Conservation (phyloP, 2,797 vertebrate genomes). For the Galaxias olidus region DNA sequence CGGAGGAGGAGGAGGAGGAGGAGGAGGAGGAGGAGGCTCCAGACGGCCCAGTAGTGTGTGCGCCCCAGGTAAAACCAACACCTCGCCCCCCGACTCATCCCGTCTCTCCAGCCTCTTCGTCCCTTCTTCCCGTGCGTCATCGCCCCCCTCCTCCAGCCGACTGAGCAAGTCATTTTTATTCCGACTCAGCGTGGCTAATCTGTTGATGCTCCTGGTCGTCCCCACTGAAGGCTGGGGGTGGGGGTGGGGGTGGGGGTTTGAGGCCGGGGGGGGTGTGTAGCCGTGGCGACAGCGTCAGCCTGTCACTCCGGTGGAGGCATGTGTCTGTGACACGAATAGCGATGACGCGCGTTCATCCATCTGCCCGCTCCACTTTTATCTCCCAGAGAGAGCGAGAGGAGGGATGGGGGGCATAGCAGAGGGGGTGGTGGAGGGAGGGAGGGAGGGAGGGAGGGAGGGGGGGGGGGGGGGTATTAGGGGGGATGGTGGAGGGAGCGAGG, state of each 20-base stretch:
- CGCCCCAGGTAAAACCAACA: constrained; percentile 62
- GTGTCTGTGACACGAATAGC: constrained; percentile 63
- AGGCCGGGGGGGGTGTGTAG: constrained; percentile 40
- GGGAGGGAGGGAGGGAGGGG: constrained; percentile 20
- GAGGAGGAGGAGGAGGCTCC: constrained; percentile 44
- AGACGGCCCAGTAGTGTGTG: constrained; percentile 61
- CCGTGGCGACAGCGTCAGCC: constrained; percentile 27
- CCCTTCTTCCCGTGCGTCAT: not conserved
- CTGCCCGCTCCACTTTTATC: constrained; percentile 67
- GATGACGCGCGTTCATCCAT: constrained; percentile 71
- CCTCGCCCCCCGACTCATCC: not conserved
- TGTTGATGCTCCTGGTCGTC: constrained; percentile 31
- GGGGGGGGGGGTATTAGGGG: too few species aligned
- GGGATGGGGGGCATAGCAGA: constrained; percentile 37
- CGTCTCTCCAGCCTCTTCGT: too few species aligned
- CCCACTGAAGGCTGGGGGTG: constrained; percentile 54
- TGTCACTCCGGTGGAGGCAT: constrained; percentile 70
- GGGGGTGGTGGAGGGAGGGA: not conserved
- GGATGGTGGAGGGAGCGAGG: too few species aligned
- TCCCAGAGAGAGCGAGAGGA: constrained; percentile 41
- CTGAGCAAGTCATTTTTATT: constrained; percentile 2
- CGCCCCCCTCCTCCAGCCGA: not conserved
- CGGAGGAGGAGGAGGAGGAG: too few species aligned
- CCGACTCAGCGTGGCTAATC: constrained; percentile 13
- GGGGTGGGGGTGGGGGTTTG: constrained; percentile 31